These are phyloP conservation scores for Elanus axillaris DNA, from an alignment of 2,113 vertebrate species.

Conservation along the genomic window DNA sequence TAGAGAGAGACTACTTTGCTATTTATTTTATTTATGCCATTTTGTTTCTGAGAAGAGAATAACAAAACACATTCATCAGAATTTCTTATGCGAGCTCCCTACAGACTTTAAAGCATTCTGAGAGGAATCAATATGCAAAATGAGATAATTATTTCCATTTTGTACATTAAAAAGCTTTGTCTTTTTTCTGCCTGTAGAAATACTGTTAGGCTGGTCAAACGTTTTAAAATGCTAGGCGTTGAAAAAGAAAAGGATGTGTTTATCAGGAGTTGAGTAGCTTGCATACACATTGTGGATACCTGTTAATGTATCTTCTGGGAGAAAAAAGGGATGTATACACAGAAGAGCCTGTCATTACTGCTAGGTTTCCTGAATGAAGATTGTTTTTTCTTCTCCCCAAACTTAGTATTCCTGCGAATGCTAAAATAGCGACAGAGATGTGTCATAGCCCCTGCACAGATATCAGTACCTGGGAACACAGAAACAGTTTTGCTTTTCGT, in stretches of 20 bases:
- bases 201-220: background rate
- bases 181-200: background rate
- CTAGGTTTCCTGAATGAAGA: background rate
- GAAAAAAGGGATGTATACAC: background rate
- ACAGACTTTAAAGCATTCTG: background rate
- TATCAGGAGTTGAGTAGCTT: background rate
- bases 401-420: background rate
- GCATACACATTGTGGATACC: background rate
- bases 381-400: background rate
- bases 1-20: background rate
- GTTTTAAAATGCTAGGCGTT: background rate
- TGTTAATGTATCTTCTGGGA: background rate
- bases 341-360: background rate
- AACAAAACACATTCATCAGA: background rate
- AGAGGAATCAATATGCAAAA: background rate
- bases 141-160: background rate
- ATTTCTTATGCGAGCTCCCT: background rate
- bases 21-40: conserved; percentile 29
- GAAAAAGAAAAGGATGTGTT: background rate
- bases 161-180: background rate
- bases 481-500: background rate
- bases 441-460: background rate
- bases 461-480: background rate
- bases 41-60: background rate
- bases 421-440: background rate